Conservation (phyloP, 2,888 invertebrate species). For the Ramazzottius varieornatus region DNA sequence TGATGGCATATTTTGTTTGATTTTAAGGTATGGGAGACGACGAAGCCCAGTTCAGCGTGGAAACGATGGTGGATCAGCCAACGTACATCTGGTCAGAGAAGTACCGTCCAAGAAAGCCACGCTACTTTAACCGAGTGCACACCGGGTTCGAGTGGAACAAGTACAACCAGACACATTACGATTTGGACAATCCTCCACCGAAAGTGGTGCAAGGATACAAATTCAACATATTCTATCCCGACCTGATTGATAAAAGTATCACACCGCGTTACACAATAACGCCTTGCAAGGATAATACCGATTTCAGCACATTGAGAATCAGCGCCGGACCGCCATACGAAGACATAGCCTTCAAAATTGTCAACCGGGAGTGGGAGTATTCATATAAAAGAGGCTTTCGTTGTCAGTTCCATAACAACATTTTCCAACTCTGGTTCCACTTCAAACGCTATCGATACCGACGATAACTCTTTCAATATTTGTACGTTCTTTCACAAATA, state of each 20-base stretch:
- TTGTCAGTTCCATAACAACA: constrained; percentile 97
- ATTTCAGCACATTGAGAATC: constrained; percentile 78
- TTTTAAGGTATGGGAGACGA: constrained; percentile 56
- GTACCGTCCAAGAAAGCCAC: constrained; percentile 80
- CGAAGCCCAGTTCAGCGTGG: constrained; percentile 70
- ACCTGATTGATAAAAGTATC: constrained; percentile 68
- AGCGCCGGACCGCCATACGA: constrained; percentile 98
- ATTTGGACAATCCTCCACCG: constrained; percentile 98
- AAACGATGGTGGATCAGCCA: constrained; percentile 56
- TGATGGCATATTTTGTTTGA: no score
- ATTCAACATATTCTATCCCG: constrained; percentile 98
- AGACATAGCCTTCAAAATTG: constrained; percentile 94
- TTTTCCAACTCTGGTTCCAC: constrained; percentile 98
- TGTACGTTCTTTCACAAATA: no score
- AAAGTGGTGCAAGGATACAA: constrained; percentile 99
- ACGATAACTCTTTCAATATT: constrained; percentile 18
- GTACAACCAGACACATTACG: constrained; percentile 99
- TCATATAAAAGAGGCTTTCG: constrained; percentile 90
- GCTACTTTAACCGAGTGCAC: constrained; percentile 66
- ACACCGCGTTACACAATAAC: constrained; percentile 82
- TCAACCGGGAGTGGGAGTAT: constrained; percentile 97
- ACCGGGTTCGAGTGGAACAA: constrained; percentile 98
- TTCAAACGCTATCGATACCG: constrained; percentile 92
- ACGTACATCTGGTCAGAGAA: constrained; percentile 90
- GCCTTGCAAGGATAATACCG: constrained; percentile 63